A percentile compares a stretch with the other conserved stretches of the same genome.
Evolutionary conservation across 1,140 invertebrate genomes (phyloP).

Genomic region (Drosophila busckii): DNA sequence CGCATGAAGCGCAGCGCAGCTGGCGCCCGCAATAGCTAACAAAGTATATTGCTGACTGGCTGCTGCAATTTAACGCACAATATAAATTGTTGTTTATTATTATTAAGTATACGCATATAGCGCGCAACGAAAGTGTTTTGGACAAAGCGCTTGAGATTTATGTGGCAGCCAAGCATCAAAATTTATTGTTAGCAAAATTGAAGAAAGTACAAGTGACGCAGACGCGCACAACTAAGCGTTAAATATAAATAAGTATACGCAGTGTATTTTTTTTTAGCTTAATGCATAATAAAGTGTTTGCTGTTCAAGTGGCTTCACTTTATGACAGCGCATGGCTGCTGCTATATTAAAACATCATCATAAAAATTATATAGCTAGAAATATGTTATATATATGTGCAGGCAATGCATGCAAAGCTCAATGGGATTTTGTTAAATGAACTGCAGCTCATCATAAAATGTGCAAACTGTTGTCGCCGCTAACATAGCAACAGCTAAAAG

Average conservation of each 20-base stretch:
- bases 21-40: constrained; percentile 4
- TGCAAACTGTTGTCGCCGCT: constrained; percentile 46
- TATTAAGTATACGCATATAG: constrained; percentile 1
- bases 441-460: constrained; percentile 52
- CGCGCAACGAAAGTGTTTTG: constrained; percentile 4
- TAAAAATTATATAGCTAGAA: constrained; percentile 46
- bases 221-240: constrained; percentile 29
- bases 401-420: constrained; percentile 7
- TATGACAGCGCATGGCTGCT: constrained; percentile 54
- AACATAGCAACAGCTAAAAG: too few relatives aligned
- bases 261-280: not conserved
- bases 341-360: constrained; percentile 72
- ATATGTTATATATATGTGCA: constrained; percentile 33
- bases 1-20: not conserved
- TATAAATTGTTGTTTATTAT: too few relatives aligned
- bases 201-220: constrained; percentile 53
- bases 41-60: too few relatives aligned
- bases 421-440: constrained; percentile 7
- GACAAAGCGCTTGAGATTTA: constrained; percentile 38
- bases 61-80: not conserved
- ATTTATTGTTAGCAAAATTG: constrained; percentile 66
- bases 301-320: constrained; percentile 58
- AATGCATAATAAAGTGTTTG: too few relatives aligned
- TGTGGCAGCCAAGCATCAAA: constrained; percentile 52
- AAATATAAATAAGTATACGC: constrained; percentile 27